phyloP scores from a whole-genome alignment of 2,888 invertebrate genomes.

The Thereva unica region DNA sequence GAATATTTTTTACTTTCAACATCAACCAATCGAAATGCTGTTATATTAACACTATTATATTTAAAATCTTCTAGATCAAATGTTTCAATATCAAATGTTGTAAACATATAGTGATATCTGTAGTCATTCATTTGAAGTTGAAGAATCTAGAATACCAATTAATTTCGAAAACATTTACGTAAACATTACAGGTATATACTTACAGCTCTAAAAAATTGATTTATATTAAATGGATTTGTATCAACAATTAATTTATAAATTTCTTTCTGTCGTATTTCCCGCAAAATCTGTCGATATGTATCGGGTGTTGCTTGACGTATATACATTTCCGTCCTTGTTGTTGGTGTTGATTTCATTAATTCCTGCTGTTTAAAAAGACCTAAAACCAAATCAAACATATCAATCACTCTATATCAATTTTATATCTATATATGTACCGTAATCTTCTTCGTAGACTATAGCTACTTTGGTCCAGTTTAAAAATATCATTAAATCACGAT shows the following conservation, averaged over 20 bases:
- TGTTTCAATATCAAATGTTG: slow-evolving; percentile 87
- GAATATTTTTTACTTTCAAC: slow-evolving; percentile 74
- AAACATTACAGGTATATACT: slow-evolving; percentile 56
- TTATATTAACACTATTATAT: slow-evolving; percentile 93
- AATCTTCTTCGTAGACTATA: slow-evolving; percentile 91
- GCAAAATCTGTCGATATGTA: slow-evolving; percentile 69
- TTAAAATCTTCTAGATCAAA: slow-evolving; percentile 89
- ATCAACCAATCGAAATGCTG: slow-evolving; percentile 89
- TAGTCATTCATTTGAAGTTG: slow-evolving; percentile 96
- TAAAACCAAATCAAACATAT: slow-evolving; percentile 49
- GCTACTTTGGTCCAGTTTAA: slow-evolving; percentile 93
- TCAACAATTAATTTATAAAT: slow-evolving; percentile 89
- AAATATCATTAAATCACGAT: slow-evolving; percentile 82
- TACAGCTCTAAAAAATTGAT: slow-evolving; percentile 84
- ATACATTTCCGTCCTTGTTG: slow-evolving; percentile 72
- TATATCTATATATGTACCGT: slow-evolving; percentile 62
- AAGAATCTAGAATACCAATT: slow-evolving; percentile 71
- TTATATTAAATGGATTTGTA: slow-evolving; percentile 79
- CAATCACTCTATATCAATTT: not conserved
- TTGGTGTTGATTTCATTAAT: slow-evolving; percentile 72
- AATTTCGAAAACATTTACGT: not conserved
- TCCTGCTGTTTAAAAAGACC: slow-evolving; percentile 85
- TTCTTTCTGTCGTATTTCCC: slow-evolving; percentile 76
- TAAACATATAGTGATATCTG: slow-evolving; percentile 93
- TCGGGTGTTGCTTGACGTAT: slow-evolving; percentile 74